These are phyloP conservation scores for Micropoecilia bifurca DNA, from an alignment of 2,797 vertebrate genomes.

Conservation along the genomic window DNA sequence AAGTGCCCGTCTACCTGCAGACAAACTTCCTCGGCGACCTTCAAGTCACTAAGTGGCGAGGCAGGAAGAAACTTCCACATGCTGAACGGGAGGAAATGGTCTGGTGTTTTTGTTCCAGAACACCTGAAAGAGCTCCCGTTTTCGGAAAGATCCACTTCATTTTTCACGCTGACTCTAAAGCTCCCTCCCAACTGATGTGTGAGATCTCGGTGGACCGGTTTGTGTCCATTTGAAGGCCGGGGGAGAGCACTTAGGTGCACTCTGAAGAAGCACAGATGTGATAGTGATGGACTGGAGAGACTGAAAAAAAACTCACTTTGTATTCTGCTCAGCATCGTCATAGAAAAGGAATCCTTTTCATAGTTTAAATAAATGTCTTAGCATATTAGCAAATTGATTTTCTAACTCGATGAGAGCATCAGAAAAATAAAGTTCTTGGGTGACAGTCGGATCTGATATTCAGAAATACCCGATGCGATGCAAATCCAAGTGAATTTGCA, in stretches of 20 bases:
- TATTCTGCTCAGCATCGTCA: neutral
- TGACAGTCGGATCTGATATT: neutral
- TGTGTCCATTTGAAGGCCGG: conserved; percentile 21
- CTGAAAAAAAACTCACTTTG: neutral
- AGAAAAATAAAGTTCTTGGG: neutral
- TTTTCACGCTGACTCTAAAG: conserved; percentile 15
- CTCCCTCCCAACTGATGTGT: conserved; percentile 14
- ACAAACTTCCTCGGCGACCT: conserved; percentile 43
- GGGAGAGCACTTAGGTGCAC: neutral
- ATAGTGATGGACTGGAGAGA: neutral
- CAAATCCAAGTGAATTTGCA: neutral
- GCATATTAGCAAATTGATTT: neutral
- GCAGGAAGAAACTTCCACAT: conserved; percentile 15
- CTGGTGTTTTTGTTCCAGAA: conserved; percentile 19
- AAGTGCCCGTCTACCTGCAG: neutral
- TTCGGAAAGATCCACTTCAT: neutral
- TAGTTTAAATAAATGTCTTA: neutral
- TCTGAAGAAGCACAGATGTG: conserved; percentile 36
- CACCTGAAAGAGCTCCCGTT: conserved; percentile 61
- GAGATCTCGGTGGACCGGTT: conserved; percentile 28
- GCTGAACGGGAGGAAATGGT: conserved; percentile 11
- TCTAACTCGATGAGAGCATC: neutral
- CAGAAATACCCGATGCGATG: neutral
- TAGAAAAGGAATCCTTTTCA: neutral
- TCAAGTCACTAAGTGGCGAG: conserved; percentile 23